Conservation (phyloP, 2,797 vertebrate genomes). For the Macrochelys suwanniensis region DNA sequence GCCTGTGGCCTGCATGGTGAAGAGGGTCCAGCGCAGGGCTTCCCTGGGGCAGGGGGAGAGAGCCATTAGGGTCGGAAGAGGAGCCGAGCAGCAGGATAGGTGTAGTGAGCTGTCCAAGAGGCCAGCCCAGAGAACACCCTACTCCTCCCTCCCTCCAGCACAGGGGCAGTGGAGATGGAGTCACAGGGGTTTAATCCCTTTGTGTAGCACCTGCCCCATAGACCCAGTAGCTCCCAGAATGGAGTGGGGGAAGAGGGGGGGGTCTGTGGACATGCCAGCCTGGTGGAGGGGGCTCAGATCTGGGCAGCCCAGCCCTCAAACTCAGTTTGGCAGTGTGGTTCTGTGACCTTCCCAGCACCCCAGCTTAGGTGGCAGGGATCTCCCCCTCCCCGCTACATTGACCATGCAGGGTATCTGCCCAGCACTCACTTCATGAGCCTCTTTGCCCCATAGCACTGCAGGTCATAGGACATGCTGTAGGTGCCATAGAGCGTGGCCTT, state of each 20-base stretch:
- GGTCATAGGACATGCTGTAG: constrained; percentile 91
- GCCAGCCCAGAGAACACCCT: background rate
- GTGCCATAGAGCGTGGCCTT: constrained; percentile 91
- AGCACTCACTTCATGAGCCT: constrained; percentile 88
- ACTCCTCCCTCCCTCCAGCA: background rate
- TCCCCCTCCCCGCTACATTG: rapidly evolving
- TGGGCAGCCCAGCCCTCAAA: background rate
- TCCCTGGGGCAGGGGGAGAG: constrained; percentile 82
- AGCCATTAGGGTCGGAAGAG: background rate
- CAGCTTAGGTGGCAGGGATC: background rate
- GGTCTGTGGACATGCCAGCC: background rate
- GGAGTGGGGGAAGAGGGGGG: rapidly evolving
- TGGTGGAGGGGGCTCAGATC: background rate
- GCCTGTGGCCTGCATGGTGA: constrained; percentile 93
- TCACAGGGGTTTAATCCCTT: background rate
- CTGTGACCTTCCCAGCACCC: rapidly evolving
- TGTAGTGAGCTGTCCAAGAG: background rate
- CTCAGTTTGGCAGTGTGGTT: background rate
- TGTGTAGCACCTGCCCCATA: background rate
- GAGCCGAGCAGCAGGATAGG: too few species aligned
- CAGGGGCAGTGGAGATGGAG: background rate
- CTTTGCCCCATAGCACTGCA: constrained; percentile 91
- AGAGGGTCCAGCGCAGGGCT: constrained; percentile 89
- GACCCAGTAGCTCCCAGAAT: background rate
- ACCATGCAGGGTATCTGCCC: background rate